These are phyloP conservation scores for Anoplopoma fimbria DNA, from an alignment of 2,113 vertebrate genomes.

Conservation along the genomic window DNA sequence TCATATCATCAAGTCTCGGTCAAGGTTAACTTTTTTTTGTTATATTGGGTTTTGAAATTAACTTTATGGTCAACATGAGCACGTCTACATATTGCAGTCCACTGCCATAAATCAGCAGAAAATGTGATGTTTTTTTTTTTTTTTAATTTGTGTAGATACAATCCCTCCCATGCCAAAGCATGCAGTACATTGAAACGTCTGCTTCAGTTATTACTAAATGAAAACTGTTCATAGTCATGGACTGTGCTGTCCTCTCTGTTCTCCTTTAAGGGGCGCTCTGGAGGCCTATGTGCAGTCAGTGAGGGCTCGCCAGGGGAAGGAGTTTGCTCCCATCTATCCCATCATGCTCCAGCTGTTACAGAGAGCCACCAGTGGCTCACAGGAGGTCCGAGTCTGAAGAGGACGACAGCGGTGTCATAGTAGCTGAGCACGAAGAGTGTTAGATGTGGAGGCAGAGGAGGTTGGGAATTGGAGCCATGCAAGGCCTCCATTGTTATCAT, in stretches of 20 bases:
- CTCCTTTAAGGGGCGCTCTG: constrained; percentile 86
- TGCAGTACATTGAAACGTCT: background rate
- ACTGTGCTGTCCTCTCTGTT: background rate
- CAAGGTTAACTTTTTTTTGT: too few relatives aligned
- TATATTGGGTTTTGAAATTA: too few relatives aligned
- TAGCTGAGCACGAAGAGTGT: background rate
- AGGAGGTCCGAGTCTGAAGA: constrained; percentile 63
- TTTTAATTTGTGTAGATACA: too few relatives aligned
- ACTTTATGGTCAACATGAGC: too few relatives aligned
- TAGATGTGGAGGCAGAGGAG: background rate
- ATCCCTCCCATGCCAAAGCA: background rate
- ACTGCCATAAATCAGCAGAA: too few relatives aligned
- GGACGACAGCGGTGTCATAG: too few relatives aligned
- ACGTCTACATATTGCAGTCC: too few relatives aligned
- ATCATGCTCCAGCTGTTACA: constrained; percentile 96
- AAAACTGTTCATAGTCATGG: background rate
- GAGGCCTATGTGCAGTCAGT: constrained; percentile 97
- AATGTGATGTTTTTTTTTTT: too few relatives aligned
- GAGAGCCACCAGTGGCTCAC: constrained; percentile 83
- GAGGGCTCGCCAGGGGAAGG: constrained; percentile 91
- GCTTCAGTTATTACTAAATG: background rate
- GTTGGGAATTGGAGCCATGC: too few relatives aligned
- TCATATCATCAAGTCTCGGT: too few relatives aligned
- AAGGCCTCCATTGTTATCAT: background rate
- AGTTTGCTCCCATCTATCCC: constrained; percentile 96